phyloP scores from a whole-genome alignment of 2,113 vertebrate species.

The Oreocharis arfaki region DNA sequence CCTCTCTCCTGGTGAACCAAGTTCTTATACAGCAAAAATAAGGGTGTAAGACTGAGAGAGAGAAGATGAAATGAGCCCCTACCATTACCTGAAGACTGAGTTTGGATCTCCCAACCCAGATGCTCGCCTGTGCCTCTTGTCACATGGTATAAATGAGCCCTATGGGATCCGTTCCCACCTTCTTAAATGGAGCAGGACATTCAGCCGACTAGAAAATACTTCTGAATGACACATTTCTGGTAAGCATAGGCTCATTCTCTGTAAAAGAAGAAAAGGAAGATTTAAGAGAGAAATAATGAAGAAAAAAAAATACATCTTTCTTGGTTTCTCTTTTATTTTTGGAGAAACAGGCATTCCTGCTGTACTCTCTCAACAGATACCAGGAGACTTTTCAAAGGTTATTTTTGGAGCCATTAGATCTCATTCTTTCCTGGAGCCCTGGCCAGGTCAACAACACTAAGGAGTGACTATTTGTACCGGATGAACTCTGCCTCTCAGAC shows the following conservation, averaged over 20 bases:
- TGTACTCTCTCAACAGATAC: constrained; percentile 39
- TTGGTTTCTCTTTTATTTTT: background rate
- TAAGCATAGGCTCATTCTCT: background rate
- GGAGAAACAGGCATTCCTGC: constrained; percentile 2
- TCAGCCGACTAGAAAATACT: background rate
- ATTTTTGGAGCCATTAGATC: constrained; percentile 47
- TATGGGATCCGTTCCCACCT: background rate
- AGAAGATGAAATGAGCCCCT: accelerated
- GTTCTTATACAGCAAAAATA: background rate
- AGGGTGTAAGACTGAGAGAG: background rate
- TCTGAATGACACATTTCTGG: background rate
- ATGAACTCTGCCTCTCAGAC: background rate
- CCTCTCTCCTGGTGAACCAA: background rate
- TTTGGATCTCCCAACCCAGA: background rate
- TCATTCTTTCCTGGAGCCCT: constrained; percentile 44
- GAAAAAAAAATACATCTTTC: background rate
- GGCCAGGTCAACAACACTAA: constrained; percentile 23
- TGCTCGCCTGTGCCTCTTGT: background rate
- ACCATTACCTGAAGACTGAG: background rate
- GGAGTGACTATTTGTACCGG: constrained; percentile 4
- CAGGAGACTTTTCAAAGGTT: constrained; percentile 43
- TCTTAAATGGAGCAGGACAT: background rate
- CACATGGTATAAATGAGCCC: background rate
- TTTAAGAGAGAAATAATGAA: background rate
- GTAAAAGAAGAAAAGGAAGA: background rate